A percentile compares a stretch with the other conserved stretches of the same genome.
phyloP scores from a whole-genome alignment of 2,113 vertebrate species.

The Centropristis striata region DNA sequence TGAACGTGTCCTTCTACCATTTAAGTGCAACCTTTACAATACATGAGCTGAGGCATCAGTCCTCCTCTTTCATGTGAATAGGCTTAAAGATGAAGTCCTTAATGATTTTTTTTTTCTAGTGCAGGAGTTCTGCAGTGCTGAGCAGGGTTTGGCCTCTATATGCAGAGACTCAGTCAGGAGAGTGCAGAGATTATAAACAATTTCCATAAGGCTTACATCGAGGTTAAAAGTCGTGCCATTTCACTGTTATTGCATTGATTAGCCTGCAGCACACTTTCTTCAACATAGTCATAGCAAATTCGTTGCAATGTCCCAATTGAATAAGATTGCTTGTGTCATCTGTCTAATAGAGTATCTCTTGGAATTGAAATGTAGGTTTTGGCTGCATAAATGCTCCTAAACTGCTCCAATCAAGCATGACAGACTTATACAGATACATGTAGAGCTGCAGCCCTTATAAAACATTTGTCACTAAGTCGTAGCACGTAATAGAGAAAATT shows the following conservation, averaged over 20 bases:
- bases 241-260: constrained; percentile 21
- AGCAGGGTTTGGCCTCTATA: constrained; percentile 12
- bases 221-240: constrained; percentile 5
- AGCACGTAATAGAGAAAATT: background rate
- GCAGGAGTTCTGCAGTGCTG: constrained; percentile 8
- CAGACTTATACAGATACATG: background rate
- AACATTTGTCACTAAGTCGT: background rate
- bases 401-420: background rate
- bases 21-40: constrained; percentile 41
- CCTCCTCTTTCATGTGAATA: constrained; percentile 22
- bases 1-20: constrained; percentile 32
- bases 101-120: constrained; percentile 3
- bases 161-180: constrained; percentile 19
- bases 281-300: background rate
- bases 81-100: constrained; percentile 22
- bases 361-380: background rate
- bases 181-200: constrained; percentile 17
- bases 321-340: background rate
- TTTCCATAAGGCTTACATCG: constrained; percentile 2
- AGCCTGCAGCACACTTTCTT: constrained; percentile 18
- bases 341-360: background rate
- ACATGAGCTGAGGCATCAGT: background rate
- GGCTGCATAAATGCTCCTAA: background rate
- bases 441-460: too few species aligned
- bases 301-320: background rate